Percentiles rank a stretch among this genome's conserved stretches.
phyloP scores from a whole-genome alignment of 2,113 vertebrate genomes.

The Heliornis fulica region DNA sequence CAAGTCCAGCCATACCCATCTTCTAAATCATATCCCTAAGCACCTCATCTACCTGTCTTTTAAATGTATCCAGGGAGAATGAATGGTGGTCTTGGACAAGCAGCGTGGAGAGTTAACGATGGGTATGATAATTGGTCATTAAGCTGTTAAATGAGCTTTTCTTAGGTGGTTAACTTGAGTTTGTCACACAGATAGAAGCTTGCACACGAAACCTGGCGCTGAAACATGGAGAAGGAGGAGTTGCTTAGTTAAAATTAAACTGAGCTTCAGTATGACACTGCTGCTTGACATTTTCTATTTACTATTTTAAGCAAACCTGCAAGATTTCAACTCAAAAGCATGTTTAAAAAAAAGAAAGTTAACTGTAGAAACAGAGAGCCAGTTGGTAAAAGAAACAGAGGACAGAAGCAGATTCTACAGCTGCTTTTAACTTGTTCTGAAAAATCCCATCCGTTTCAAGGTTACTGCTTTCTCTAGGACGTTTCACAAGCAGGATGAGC shows the following conservation, averaged over 20 bases:
- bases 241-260: background rate
- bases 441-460: background rate
- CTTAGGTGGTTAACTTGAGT: background rate
- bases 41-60: too few species aligned
- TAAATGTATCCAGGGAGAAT: too few species aligned
- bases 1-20: too few species aligned
- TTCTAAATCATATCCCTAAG: too few species aligned
- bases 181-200: background rate
- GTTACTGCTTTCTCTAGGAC: background rate
- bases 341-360: background rate
- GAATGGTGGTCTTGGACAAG: background rate
- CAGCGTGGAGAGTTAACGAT: background rate
- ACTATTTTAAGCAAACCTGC: background rate
- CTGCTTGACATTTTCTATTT: background rate
- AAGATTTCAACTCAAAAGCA: background rate
- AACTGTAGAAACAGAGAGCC: background rate
- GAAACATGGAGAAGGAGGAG: background rate
- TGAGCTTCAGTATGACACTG: background rate
- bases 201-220: background rate
- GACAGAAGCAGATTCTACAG: background rate
- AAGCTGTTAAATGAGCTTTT: background rate
- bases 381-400: background rate
- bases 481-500: background rate
- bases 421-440: background rate
- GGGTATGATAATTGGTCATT: rapidly evolving